Evolutionary conservation across 2,888 invertebrate genomes (phyloP), one percentile per base, ranked within the genome.

Genomic region (Amblyjoppa fuscipennis): DNA sequence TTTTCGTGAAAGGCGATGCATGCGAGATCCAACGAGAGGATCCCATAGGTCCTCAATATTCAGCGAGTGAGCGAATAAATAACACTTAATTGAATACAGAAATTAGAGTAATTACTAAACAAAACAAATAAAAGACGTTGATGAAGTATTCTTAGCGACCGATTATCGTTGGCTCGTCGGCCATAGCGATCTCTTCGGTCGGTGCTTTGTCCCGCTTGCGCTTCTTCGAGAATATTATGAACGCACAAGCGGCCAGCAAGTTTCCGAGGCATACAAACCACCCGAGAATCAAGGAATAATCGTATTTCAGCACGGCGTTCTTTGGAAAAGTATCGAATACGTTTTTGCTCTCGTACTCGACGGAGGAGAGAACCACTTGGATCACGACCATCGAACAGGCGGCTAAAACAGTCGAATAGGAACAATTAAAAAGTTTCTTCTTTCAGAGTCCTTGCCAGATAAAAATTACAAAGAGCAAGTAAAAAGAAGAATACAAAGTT

Each of bases 131-230:
- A 20, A 53, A 31, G 34, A 45, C 66, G 31, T 38, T 25, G 68
- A 49, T 13, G 38, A 51, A n/a, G 13, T 38, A 45, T 74, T 83
- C 87, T 34, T n/a, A 94, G 84, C 94, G 94, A 70, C 94, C 94
- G 76, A 98, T 97, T 91, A 97, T 97, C 61, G 97, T 97, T 0
- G 98, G 97, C 91, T 98, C 98, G 90, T 98, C 98, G 5, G 97
- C 98, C 96, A 97, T 96, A 0, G 97, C 98, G 59, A 97, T 95
- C 92, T 98, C 97, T 87, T 97, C 97, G n/a, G 96, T 97, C 4
- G 97, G 97, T 0, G 97, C 97, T 91, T 97, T 97, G 88, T 96
- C 96, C 0, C 98, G 97, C 95, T 98, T 98, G 94, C 97, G 96
- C 93, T 98, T 98, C 82, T 97, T 96, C 0, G 98, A 98, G 93